Conservation (phyloP, 2,888 invertebrate species). For the Elmis aenea region DNA sequence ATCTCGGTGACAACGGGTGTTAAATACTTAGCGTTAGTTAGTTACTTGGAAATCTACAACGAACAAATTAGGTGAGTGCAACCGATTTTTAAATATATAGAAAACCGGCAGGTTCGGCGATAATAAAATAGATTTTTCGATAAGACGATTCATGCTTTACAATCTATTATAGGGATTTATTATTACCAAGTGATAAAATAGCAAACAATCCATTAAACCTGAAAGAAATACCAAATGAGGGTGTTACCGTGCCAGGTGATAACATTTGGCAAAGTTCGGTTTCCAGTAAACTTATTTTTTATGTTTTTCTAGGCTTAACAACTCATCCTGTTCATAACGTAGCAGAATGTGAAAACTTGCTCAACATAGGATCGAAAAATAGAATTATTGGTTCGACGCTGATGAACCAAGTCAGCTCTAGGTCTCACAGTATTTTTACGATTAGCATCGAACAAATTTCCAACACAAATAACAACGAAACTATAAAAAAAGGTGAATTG, state of each 20-base stretch:
- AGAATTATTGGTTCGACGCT: slow-evolving; percentile 78
- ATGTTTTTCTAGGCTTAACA: slow-evolving; percentile 67
- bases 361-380: slow-evolving; percentile 73
- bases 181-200: slow-evolving; percentile 32
- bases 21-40: slow-evolving; percentile 71
- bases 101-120: neutral
- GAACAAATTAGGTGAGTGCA: slow-evolving; percentile 59
- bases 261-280: neutral
- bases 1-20: slow-evolving; percentile 66
- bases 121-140: neutral
- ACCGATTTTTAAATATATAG: slow-evolving; percentile 1
- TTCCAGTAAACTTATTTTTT: slow-evolving; percentile 12
- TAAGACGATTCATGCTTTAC: slow-evolving; percentile 1
- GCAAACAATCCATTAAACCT: slow-evolving; percentile 43
- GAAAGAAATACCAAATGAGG: slow-evolving; percentile 52
- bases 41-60: slow-evolving; percentile 81
- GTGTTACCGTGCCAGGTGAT: slow-evolving; percentile 48
- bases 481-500: slow-evolving; percentile 40
- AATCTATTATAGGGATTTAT: slow-evolving; percentile 36
- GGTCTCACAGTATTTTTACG: slow-evolving; percentile 85
- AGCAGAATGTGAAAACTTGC: slow-evolving; percentile 67
- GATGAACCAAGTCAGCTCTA: slow-evolving; percentile 83
- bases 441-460: slow-evolving; percentile 78
- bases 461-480: slow-evolving; percentile 42
- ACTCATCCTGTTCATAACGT: slow-evolving; percentile 75